phyloP scores from a whole-genome alignment of 2,888 invertebrate genomes.

The Agonopterix arenella region DNA sequence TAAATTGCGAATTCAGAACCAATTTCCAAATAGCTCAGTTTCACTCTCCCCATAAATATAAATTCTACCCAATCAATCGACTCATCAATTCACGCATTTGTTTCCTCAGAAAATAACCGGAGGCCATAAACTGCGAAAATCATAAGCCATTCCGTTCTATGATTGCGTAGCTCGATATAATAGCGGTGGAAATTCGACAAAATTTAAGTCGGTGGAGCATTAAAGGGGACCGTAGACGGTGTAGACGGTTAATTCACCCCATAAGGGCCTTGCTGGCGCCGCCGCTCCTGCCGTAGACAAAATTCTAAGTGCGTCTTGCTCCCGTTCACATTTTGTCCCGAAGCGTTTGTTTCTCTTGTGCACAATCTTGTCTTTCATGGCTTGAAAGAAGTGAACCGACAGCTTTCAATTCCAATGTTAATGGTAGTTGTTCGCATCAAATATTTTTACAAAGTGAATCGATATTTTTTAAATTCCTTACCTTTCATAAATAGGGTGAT shows the following conservation, averaged over 20 bases:
- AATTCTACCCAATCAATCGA: slow-evolving; percentile 2
- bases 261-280: slow-evolving; percentile 74
- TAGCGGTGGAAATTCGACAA: slow-evolving; percentile 69
- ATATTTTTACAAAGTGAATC: too few relatives aligned
- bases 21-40: not conserved
- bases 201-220: slow-evolving; percentile 72
- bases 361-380: too few relatives aligned
- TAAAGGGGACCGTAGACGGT: slow-evolving; percentile 64
- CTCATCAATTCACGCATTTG: slow-evolving; percentile 9
- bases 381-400: too few relatives aligned
- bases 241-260: slow-evolving; percentile 72
- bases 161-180: slow-evolving; percentile 64
- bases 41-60: not conserved
- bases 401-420: too few relatives aligned
- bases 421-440: too few relatives aligned
- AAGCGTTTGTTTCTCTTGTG: too few relatives aligned
- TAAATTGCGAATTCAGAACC: not conserved
- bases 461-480: too few relatives aligned
- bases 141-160: slow-evolving; percentile 58
- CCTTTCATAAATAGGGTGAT: too few relatives aligned
- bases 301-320: slow-evolving; percentile 62
- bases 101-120: slow-evolving; percentile 35
- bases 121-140: slow-evolving; percentile 42
- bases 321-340: slow-evolving; percentile 1
- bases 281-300: slow-evolving; percentile 58